Evolutionary conservation across 2,797 vertebrate genomes (phyloP).

Genomic region (Remorina albescens): DNA sequence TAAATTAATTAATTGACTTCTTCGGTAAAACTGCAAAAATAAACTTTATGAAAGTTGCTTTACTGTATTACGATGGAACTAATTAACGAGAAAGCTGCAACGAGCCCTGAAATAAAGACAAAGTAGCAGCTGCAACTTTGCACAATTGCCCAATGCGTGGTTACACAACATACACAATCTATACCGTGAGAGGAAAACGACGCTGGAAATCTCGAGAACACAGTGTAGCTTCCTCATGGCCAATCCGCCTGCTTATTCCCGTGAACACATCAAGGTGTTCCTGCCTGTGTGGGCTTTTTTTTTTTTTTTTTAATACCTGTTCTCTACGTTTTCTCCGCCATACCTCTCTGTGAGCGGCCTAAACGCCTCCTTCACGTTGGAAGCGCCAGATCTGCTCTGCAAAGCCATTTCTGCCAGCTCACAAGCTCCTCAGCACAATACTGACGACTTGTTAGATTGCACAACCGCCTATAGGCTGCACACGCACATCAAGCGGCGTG

Average conservation of each 20-base stretch:
- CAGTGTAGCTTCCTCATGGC: constrained; percentile 15
- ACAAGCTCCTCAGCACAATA: constrained; percentile 66
- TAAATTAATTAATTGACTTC: constrained; percentile 11
- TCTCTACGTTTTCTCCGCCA: constrained; percentile 60
- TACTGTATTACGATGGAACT: background rate
- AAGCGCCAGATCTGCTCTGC: constrained; percentile 56
- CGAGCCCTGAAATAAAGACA: constrained; percentile 12
- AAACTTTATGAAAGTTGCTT: constrained; percentile 55
- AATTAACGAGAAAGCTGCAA: background rate
- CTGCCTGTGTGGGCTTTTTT: too few species aligned
- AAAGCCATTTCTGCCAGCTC: constrained; percentile 68
- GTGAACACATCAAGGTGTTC: constrained; percentile 42
- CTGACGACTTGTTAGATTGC: constrained; percentile 83
- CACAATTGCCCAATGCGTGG: constrained; percentile 49
- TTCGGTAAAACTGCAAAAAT: background rate
- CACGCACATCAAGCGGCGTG: constrained; percentile 32
- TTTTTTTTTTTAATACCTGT: constrained; percentile 49
- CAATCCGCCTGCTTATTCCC: constrained; percentile 1
- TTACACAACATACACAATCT: constrained; percentile 73
- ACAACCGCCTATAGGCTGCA: constrained; percentile 73
- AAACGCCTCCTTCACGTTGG: constrained; percentile 56
- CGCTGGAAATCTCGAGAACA: constrained; percentile 39
- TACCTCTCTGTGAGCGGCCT: constrained; percentile 70
- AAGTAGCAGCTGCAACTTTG: constrained; percentile 57
- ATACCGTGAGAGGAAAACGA: constrained; percentile 46